Percentiles rank a stretch among this genome's conserved stretches.
These are phyloP conservation scores for Schizotus pectinicornis DNA, from an alignment of 2,888 invertebrate species.

Conservation along the genomic window DNA sequence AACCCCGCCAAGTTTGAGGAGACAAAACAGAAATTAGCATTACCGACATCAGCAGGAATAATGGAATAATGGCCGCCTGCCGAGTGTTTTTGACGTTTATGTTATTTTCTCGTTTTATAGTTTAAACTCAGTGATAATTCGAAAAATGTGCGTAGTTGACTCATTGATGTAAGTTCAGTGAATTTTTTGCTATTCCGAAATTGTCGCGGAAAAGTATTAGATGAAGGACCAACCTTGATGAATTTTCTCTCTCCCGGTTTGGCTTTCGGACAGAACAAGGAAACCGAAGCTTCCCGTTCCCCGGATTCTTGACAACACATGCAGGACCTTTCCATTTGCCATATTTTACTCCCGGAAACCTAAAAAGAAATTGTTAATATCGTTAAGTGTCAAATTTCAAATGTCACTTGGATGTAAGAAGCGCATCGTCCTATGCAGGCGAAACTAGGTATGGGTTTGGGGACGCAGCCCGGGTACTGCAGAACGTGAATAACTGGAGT, in stretches of 20 bases:
- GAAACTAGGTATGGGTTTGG: constrained; percentile 92
- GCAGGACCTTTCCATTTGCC: constrained; percentile 95
- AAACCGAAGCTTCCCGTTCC: constrained; percentile 87
- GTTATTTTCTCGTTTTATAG: neutral
- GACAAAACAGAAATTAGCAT: neutral
- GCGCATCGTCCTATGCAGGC: constrained; percentile 91
- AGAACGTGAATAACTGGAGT: constrained; percentile 91
- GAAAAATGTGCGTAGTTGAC: no score
- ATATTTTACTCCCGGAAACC: constrained; percentile 94
- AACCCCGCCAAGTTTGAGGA: neutral
- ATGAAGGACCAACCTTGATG: constrained; percentile 68
- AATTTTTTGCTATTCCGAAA: neutral
- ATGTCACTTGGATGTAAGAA: constrained; percentile 85
- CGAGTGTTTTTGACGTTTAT: neutral
- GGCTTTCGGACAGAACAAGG: constrained; percentile 87
- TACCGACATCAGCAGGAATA: neutral
- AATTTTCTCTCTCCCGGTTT: constrained; percentile 85
- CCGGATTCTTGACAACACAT: constrained; percentile 96
- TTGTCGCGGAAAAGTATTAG: neutral
- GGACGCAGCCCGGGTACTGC: constrained; percentile 89
- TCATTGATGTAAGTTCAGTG: neutral
- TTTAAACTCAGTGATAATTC: neutral
- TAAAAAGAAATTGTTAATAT: constrained; percentile 51
- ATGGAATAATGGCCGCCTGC: neutral
- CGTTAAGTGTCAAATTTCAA: neutral